phyloP scores from a whole-genome alignment of 2,113 vertebrate genomes.

The Arothron firmamentum region DNA sequence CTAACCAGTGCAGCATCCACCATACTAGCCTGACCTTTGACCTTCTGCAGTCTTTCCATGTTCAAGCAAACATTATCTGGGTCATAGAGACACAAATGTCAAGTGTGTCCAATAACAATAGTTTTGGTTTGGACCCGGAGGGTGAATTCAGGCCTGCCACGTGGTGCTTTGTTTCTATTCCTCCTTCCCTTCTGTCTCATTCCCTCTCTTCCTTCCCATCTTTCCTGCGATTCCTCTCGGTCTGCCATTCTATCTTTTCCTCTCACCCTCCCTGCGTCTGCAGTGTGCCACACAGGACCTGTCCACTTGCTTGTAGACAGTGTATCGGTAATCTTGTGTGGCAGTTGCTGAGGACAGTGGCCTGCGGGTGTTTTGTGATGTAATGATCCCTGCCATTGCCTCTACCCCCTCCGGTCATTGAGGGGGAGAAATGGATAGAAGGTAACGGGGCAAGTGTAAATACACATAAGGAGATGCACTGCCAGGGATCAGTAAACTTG shows the following conservation, averaged over 20 bases:
- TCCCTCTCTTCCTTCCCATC: conserved; percentile 1
- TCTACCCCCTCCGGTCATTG: conserved; percentile 41
- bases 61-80: conserved; percentile 45
- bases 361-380: conserved; percentile 61
- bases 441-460: conserved; percentile 43
- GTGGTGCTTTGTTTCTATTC: neutral
- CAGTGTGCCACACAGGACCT: conserved; percentile 34
- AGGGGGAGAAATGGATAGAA: conserved; percentile 36
- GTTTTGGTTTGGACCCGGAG: conserved; percentile 36
- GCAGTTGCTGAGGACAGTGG: conserved; percentile 68
- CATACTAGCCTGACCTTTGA: conserved; percentile 34
- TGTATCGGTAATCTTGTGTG: conserved; percentile 62
- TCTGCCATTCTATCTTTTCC: neutral
- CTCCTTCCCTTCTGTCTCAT: neutral
- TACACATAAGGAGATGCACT: conserved; percentile 7
- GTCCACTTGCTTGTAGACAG: conserved; percentile 37
- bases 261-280: neutral
- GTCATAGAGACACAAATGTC: conserved; percentile 46
- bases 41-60: conserved; percentile 33
- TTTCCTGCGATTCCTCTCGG: neutral
- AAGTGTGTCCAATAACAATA: conserved; percentile 40
- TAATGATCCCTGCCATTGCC: conserved; percentile 66
- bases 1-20: conserved; percentile 17
- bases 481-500: conserved; percentile 10
- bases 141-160: conserved; percentile 2